phyloP scores from a whole-genome alignment of 2,113 vertebrate genomes.

The Saguinus midas region DNA sequence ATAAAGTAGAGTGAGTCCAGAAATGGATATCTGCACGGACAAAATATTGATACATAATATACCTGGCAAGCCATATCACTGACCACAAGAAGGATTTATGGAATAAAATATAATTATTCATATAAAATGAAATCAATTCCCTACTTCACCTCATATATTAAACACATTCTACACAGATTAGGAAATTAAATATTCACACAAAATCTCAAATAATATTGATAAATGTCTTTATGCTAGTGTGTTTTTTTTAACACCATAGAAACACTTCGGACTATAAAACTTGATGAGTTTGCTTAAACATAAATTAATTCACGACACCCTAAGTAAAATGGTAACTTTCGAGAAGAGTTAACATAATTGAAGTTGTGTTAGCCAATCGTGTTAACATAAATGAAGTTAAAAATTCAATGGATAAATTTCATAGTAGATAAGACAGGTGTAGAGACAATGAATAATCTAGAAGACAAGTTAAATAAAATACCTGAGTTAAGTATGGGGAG shows the following conservation, averaged over 20 bases:
- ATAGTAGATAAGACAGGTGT: background rate
- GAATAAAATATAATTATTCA: background rate
- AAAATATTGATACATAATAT: background rate
- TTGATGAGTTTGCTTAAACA: background rate
- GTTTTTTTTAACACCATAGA: background rate
- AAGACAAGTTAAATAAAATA: background rate
- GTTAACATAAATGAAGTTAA: background rate
- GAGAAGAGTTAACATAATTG: background rate
- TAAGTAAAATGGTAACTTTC: background rate
- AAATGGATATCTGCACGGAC: background rate
- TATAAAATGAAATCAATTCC: background rate
- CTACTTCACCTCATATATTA: background rate
- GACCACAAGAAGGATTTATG: background rate
- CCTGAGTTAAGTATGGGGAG: background rate
- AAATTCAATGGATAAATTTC: background rate
- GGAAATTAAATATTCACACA: background rate
- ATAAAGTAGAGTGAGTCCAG: background rate
- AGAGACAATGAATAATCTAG: background rate
- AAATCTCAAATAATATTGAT: background rate
- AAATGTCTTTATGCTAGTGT: background rate
- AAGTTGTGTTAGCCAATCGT: background rate
- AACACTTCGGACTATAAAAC: background rate
- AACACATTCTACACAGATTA: background rate
- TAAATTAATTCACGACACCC: background rate
- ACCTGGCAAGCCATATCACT: background rate